A percentile compares a stretch with the other conserved stretches of the same genome.
Conservation (phyloP, 2,113 vertebrate species). For the Columba janthina region DNA sequence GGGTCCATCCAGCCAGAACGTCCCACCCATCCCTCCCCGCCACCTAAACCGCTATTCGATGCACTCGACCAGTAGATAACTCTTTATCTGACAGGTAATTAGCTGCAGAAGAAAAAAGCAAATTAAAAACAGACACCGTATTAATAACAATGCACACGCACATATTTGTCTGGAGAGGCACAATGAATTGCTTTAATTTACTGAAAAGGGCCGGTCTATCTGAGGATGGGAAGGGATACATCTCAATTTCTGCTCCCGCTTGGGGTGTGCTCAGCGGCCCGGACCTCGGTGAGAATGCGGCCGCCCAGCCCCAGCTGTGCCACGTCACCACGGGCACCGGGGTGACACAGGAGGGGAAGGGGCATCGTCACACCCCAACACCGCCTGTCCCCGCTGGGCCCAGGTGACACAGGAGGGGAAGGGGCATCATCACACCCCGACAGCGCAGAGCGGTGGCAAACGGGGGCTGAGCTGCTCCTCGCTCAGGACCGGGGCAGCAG, state of each 20-base stretch:
- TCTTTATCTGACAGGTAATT: slow-evolving; percentile 56
- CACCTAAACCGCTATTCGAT: background rate
- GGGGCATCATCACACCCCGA: too few species aligned
- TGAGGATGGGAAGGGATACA: background rate
- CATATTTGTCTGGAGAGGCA: slow-evolving; percentile 51
- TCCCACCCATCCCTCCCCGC: background rate
- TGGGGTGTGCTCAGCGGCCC: background rate
- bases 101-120: slow-evolving; percentile 19
- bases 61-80: background rate
- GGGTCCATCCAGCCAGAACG: too few species aligned
- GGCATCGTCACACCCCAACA: too few species aligned
- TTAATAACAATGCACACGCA: slow-evolving; percentile 36
- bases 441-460: too few species aligned
- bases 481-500: background rate
- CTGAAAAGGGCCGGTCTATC: slow-evolving; percentile 21
- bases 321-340: background rate
- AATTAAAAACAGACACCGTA: slow-evolving; percentile 60
- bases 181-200: slow-evolving; percentile 66
- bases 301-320: background rate
- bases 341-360: too few species aligned
- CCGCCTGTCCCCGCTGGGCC: too few species aligned
- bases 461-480: background rate
- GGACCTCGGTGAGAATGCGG: background rate
- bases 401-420: too few species aligned
- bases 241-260: slow-evolving; percentile 17